These are phyloP conservation scores for Xenopus tropicalis DNA, from an alignment of 2,113 vertebrate genomes.

Conservation along the genomic window UCB_Xtro_10.0 CM004445.2:85085501-85086000, in stretches of 20 bases:
- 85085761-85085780: slow-evolving; percentile 1
- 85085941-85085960: slow-evolving; percentile 25
- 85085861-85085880: slow-evolving; percentile 30
- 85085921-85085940: slow-evolving; percentile 33
- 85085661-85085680: too few species aligned
- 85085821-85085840: slow-evolving; percentile 20
- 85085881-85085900: slow-evolving; percentile 8
- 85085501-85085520: too few species aligned
- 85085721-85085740: neutral
- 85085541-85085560: too few species aligned
- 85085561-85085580: too few species aligned
- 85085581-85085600: too few species aligned
- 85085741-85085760: neutral
- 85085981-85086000: slow-evolving; percentile 1
- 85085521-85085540: too few species aligned
- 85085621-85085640: too few species aligned
- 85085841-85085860: slow-evolving; percentile 17
- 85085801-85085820: slow-evolving; percentile 1
- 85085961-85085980: slow-evolving; percentile 23
- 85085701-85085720: too few species aligned
- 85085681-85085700: too few species aligned
- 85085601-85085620: too few species aligned
- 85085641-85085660: too few species aligned
- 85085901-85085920: slow-evolving; percentile 24
- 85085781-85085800: slow-evolving; percentile 1